A percentile compares a stretch with the other conserved stretches of the same genome.
Conservation (phyloP, 2,113 vertebrate genomes). For the Heptranchias perlo region DNA sequence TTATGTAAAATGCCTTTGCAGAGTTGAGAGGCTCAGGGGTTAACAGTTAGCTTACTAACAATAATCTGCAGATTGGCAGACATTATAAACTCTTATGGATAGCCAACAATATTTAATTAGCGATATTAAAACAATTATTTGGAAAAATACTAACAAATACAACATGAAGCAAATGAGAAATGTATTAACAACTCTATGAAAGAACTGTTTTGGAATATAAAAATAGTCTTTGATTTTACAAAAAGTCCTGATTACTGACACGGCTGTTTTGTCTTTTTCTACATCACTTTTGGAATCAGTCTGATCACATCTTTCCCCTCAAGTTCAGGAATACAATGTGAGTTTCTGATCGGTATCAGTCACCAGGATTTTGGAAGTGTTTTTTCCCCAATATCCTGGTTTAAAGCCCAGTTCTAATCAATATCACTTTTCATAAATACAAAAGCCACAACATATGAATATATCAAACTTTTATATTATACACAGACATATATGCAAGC, state of each 20-base stretch:
- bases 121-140: not conserved
- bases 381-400: not conserved
- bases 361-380: not conserved
- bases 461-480: not conserved
- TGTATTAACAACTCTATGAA: not conserved
- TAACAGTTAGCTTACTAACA: not conserved
- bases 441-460: not conserved
- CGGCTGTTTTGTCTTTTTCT: not conserved
- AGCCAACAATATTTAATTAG: not conserved
- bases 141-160: not conserved
- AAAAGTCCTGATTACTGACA: not conserved
- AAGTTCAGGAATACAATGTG: not conserved
- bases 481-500: not conserved
- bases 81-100: not conserved
- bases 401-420: not conserved
- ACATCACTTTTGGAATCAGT: not conserved
- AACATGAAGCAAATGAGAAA: not conserved
- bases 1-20: not conserved
- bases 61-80: not conserved
- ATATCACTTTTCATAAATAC: not conserved
- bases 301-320: not conserved
- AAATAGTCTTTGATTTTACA: not conserved
- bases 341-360: not conserved
- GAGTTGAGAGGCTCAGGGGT: not conserved
- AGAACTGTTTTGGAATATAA: not conserved